A percentile compares a stretch with the other conserved stretches of the same genome.
phyloP scores from a whole-genome alignment of 2,797 vertebrate species.

The Sciurus vulgaris region DNA sequence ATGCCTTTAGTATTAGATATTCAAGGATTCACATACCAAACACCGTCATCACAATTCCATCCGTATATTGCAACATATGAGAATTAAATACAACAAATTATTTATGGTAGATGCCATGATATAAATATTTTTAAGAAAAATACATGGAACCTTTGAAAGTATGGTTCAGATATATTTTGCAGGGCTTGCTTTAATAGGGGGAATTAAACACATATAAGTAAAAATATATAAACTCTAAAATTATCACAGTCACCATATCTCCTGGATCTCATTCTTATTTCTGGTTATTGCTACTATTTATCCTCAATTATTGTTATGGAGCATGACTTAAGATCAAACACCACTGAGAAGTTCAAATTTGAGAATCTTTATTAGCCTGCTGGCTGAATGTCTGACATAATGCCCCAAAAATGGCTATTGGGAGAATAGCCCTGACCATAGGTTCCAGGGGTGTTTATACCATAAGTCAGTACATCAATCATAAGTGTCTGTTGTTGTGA shows the following conservation, averaged over 20 bases:
- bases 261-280: neutral
- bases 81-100: neutral
- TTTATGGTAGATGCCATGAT: neutral
- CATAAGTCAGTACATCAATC: too few relatives aligned
- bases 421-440: too few relatives aligned
- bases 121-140: constrained; percentile 14
- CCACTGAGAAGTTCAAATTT: too few relatives aligned
- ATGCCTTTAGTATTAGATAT: neutral
- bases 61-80: neutral
- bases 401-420: too few relatives aligned
- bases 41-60: neutral
- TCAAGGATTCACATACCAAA: too few relatives aligned
- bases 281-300: neutral
- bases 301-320: neutral
- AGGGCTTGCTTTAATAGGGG: neutral
- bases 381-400: too few relatives aligned
- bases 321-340: too few relatives aligned
- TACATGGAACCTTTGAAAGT: neutral
- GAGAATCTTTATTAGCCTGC: too few relatives aligned
- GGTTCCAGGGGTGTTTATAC: too few relatives aligned
- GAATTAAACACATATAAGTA: neutral
- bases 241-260: neutral
- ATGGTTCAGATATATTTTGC: neutral
- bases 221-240: neutral
- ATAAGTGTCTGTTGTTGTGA: too few relatives aligned